These are phyloP conservation scores for Heliothis peltigera DNA, from an alignment of 2,888 invertebrate genomes.

Conservation along the genomic window DNA sequence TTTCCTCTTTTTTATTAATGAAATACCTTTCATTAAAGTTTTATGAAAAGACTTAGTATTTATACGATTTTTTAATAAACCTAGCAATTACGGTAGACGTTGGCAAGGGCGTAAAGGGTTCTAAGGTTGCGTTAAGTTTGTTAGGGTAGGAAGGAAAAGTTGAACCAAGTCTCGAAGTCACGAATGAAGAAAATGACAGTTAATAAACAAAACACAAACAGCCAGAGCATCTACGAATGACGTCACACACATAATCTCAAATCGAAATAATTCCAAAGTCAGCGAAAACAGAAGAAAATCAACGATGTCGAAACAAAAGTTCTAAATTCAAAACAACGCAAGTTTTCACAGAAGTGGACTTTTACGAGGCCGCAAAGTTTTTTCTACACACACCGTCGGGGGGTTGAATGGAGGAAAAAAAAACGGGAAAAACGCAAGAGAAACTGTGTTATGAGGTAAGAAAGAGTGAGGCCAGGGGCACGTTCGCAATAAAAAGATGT, in stretches of 20 bases:
- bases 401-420: slow-evolving; percentile 66
- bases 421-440: slow-evolving; percentile 72
- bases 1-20: slow-evolving; percentile 76
- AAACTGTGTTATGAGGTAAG: slow-evolving; percentile 90
- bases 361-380: slow-evolving; percentile 71
- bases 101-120: slow-evolving; percentile 23
- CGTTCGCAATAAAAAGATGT: slow-evolving; percentile 86
- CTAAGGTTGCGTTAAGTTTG: slow-evolving; percentile 11
- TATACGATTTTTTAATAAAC: slow-evolving; percentile 52
- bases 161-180: too few species aligned
- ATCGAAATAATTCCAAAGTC: slow-evolving; percentile 44
- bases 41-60: slow-evolving; percentile 69
- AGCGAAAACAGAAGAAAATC: slow-evolving; percentile 44
- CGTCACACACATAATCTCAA: not conserved
- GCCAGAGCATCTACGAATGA: slow-evolving; percentile 1
- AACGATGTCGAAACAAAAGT: slow-evolving; percentile 58
- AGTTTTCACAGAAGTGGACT: slow-evolving; percentile 63
- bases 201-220: slow-evolving; percentile 13
- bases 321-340: slow-evolving; percentile 67
- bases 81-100: slow-evolving; percentile 39
- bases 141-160: slow-evolving; percentile 29
- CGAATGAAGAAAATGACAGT: slow-evolving; percentile 30
- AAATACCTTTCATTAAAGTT: slow-evolving; percentile 79
- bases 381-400: slow-evolving; percentile 74
- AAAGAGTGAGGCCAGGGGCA: slow-evolving; percentile 85